Evolutionary conservation across 1,140 invertebrate genomes (phyloP), one percentile per base, ranked within the genome.

Genomic region (Bactericera cockerelli): DNA sequence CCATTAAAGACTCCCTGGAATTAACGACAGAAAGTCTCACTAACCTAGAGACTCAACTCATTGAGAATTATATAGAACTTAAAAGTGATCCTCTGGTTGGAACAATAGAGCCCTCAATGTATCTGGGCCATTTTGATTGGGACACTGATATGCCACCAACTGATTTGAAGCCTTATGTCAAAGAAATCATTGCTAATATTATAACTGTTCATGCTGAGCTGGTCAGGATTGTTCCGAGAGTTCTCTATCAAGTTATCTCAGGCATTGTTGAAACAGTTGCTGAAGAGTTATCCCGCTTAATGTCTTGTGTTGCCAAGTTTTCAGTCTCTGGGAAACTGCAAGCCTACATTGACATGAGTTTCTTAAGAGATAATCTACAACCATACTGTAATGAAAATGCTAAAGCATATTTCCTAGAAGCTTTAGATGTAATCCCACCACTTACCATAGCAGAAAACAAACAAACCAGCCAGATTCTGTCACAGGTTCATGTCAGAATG

Each of bases 81-180:
- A 94, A 95, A 70, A 86, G 87, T 55, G 92, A 96, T 74, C 90
- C 91, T 2, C 73, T 95, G 0, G 86, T 95, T 22, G 92, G 92
- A 19, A 89, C 86, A 14, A 93, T 98, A 62, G 93, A 97, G 73
- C 88, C 89, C 1, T 91, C 87, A 39, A 96, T 98, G 92, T 95
- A 94, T 71, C 74, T 89, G 63, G 89, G 89, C 1, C 76, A 82
- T 39, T 89, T 94, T 68, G 85, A 88, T 65, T 93, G 91, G 84
- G 82, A 87, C 62, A 82, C 81, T 2, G 82, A 84, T 64, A 76
- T 81, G 59, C 77, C 81, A 59, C 82, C 83, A 1, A 79, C 77
- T 21, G 87, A 90, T 68, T 79, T 94, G 1, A 74, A 88, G 49
- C 88, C 87, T 0, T 98, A 97, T 65, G 83, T 90, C 1, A 93